Evolutionary conservation across 2,888 invertebrate species (phyloP).

Genomic region (Idaea aversata): DNA sequence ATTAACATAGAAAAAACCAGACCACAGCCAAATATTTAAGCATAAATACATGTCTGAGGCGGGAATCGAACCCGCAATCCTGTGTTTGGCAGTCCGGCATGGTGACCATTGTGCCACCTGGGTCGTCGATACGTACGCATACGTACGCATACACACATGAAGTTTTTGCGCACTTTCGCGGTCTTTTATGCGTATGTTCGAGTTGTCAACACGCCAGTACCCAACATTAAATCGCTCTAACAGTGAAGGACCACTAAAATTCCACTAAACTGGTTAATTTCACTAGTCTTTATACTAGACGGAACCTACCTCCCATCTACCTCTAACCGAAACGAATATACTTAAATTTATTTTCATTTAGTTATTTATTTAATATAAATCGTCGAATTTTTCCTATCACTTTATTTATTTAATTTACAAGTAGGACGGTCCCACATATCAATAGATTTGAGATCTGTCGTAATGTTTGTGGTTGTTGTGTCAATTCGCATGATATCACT

Average conservation of each 20-base stretch:
- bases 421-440: slow-evolving; percentile 78
- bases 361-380: slow-evolving; percentile 38
- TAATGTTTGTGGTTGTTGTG: slow-evolving; percentile 53
- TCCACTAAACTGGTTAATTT: slow-evolving; percentile 67
- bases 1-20: too few relatives aligned
- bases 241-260: slow-evolving; percentile 56
- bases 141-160: background rate
- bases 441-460: slow-evolving; percentile 70
- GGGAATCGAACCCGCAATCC: too few relatives aligned
- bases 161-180: background rate
- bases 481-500: slow-evolving; percentile 68
- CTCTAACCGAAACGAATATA: slow-evolving; percentile 41
- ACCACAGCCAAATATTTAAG: too few relatives aligned
- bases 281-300: slow-evolving; percentile 69
- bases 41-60: too few relatives aligned
- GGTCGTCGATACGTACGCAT: too few relatives aligned
- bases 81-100: too few relatives aligned
- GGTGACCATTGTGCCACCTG: too few relatives aligned
- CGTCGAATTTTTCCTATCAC: slow-evolving; percentile 67
- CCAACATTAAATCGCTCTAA: slow-evolving; percentile 42
- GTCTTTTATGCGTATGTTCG: background rate
- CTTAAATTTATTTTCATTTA: slow-evolving; percentile 31
- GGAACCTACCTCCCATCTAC: slow-evolving; percentile 56
- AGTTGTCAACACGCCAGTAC: slow-evolving; percentile 35
- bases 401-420: slow-evolving; percentile 58